These are phyloP conservation scores for Spodoptera littoralis DNA, from an alignment of 2,888 invertebrate genomes.

Conservation along the genomic window DNA sequence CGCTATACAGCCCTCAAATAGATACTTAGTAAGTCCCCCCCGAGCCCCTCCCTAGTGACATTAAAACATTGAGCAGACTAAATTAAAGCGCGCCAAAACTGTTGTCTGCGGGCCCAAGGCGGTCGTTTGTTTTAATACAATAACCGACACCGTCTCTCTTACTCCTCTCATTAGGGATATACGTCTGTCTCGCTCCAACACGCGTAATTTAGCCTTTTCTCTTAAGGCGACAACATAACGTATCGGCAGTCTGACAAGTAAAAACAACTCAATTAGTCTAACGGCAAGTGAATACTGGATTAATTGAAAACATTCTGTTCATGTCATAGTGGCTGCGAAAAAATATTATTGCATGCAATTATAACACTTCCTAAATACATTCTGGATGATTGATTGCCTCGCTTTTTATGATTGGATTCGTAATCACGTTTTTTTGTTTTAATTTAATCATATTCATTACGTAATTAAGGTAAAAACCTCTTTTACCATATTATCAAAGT, in stretches of 20 bases:
- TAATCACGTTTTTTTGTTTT: neutral
- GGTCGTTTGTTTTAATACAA: constrained; percentile 89
- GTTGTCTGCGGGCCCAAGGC: constrained; percentile 86
- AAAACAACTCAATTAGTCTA: constrained; percentile 60
- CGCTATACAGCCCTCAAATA: constrained; percentile 85
- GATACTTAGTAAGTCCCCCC: constrained; percentile 81
- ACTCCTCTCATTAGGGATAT: constrained; percentile 70
- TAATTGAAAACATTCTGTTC: constrained; percentile 59
- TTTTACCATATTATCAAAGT: constrained; percentile 67
- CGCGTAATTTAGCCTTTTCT: constrained; percentile 78
- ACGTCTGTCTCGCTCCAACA: constrained; percentile 68
- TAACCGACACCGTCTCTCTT: constrained; percentile 81
- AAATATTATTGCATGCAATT: constrained; percentile 43
- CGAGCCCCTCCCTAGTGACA: constrained; percentile 74
- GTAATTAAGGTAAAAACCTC: constrained; percentile 59
- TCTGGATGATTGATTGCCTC: constrained; percentile 26
- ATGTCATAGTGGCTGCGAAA: constrained; percentile 44
- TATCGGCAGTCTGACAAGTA: constrained; percentile 68
- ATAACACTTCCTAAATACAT: constrained; percentile 48
- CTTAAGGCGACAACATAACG: constrained; percentile 81
- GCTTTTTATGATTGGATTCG: neutral
- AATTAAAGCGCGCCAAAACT: constrained; percentile 88
- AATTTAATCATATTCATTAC: constrained; percentile 15
- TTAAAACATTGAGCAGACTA: constrained; percentile 87
- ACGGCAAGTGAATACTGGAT: constrained; percentile 62